These are phyloP conservation scores for Bungarus multicinctus DNA, from an alignment of 2,113 vertebrate species.

Conservation along the genomic window DNA sequence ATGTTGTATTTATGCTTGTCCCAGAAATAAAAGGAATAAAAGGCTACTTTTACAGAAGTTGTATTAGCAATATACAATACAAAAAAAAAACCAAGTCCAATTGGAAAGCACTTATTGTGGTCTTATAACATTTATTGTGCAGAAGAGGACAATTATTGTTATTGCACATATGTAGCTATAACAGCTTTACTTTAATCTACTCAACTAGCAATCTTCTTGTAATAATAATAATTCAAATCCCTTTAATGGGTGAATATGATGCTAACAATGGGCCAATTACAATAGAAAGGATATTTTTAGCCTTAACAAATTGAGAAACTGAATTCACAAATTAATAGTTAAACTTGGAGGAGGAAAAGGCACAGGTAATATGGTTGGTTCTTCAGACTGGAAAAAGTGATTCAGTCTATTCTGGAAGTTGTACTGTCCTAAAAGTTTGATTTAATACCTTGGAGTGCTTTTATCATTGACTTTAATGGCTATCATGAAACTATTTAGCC, in stretches of 20 bases:
- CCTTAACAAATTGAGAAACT: not conserved
- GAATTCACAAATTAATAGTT: not conserved
- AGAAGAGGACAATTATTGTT: not conserved
- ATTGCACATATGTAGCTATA: not conserved
- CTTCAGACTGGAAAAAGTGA: not conserved
- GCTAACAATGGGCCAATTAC: not conserved
- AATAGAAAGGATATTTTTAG: not conserved
- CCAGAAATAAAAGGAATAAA: constrained; percentile 38
- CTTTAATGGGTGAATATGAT: not conserved
- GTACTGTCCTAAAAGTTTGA: not conserved
- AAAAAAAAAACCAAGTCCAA: rapidly evolving
- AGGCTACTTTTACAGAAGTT: constrained; percentile 37
- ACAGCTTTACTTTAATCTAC: not conserved
- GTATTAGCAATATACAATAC: constrained; percentile 18
- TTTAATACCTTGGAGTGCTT: not conserved
- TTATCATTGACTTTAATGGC: not conserved
- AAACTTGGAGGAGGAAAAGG: not conserved
- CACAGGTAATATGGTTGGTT: not conserved
- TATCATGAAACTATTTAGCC: not conserved
- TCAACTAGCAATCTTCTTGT: not conserved
- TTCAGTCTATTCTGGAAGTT: not conserved
- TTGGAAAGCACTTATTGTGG: not conserved
- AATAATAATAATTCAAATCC: not conserved
- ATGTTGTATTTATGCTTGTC: constrained; percentile 41
- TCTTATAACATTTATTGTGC: not conserved